Base-by-base conservation (phyloP, 2,797 vertebrate genomes). In the Heteromormyrus szaboi region DNA sequence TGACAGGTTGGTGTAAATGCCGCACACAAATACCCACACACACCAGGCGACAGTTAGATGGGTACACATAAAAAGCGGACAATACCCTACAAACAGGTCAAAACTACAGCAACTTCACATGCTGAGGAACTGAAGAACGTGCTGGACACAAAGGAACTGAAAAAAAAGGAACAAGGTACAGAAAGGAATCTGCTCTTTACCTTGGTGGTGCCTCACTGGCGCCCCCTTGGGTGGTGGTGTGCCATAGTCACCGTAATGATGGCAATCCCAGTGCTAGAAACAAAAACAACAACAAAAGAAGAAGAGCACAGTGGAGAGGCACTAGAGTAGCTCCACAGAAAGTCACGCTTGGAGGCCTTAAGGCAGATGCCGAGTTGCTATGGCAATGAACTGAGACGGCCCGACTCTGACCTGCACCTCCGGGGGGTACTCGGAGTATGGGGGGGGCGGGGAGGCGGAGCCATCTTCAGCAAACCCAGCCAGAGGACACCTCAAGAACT, bases 131-230 rank as follows among this genome's bases (percentile, higher is more conserved):
- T 44, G 29, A 33, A 59, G 29, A 1, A 25, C 25, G 7, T 14
- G 51, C 29, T 53, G 22, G 9, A 56, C 50, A 54, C 53, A 37
- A 37, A 54, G 11, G 25, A 29, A 4, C 25, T 51, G 48, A 85
- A n/a, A 51, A 53, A 14, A 22, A 22, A 12, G n/a, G 12, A 12
- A 76, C 11, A 17, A 41, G n/a, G 41, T 14, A 46, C 7, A 48
- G n/a, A 87, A 62, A 22, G 2, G 59, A 87, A 29, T 68, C 86
- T 11, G 41, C n/a, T 56, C n/a, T 65, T 33, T 95, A 97, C 96
- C 96, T 96, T 94, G 95, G 92, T 96, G 95, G 89, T 98, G 98
- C 22, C 98, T 91, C 56, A 98, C 94, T 91, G 97, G 97, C 72
- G 97, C 94, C 33, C 95, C 95, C 8, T 95, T 90, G 0, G 95